Conservation (phyloP, 1,140 invertebrate genomes). For the Doryteuthis pealeii region DNA sequence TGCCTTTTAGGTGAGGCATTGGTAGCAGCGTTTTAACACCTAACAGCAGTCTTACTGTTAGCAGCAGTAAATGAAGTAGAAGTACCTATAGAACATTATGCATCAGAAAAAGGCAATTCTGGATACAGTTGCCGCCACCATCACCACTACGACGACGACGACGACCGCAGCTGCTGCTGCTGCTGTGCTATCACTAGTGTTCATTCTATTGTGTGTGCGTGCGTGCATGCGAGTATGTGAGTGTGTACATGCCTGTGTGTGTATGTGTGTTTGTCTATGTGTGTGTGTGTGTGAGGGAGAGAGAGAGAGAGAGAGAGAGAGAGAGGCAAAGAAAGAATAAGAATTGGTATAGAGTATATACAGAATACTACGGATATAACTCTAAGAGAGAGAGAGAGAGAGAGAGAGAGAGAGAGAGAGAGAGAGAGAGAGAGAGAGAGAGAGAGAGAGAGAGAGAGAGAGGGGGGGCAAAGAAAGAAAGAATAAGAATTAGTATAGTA, state of each 20-base stretch:
- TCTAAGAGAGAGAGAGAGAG: slow-evolving; percentile 8
- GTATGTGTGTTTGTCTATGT: no score
- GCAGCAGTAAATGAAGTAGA: no score
- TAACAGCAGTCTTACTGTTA: no score
- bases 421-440: slow-evolving; percentile 19
- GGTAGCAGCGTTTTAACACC: no score
- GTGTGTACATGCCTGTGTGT: no score
- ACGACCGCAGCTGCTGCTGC: background rate
- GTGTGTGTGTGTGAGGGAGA: background rate
- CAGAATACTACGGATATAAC: background rate
- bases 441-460: background rate
- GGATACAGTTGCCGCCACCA: background rate
- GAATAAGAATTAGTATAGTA: no score
- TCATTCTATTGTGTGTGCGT: no score
- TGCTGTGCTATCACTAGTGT: background rate
- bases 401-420: slow-evolving; percentile 23
- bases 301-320: no score
- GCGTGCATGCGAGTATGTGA: no score
- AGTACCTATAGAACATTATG: no score
- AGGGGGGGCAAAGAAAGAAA: background rate
- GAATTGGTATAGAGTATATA: background rate
- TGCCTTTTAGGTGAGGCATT: no score
- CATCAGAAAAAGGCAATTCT: no score
- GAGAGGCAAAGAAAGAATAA: background rate
- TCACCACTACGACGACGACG: background rate